Evolutionary conservation across 2,888 invertebrate genomes (phyloP).

Genomic region (Sturmia bella): DNA sequence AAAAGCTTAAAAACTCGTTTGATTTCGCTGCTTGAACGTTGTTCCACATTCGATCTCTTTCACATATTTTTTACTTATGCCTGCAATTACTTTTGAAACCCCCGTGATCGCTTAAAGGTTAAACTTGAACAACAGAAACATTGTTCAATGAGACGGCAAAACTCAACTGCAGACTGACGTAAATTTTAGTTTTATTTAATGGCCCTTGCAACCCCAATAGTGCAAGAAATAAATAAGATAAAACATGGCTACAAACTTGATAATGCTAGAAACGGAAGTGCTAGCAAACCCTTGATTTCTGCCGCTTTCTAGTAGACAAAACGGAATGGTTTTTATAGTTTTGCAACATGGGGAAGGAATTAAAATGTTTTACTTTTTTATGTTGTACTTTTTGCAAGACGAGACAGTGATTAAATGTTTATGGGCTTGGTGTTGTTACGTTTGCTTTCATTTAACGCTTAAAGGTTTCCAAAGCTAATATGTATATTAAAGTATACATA

Average conservation of each 20-base stretch:
- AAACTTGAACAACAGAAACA: constrained; percentile 5
- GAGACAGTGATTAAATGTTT: constrained; percentile 45
- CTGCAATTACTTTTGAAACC: background rate
- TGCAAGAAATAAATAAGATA: constrained; percentile 6
- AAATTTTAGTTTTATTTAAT: constrained; percentile 13
- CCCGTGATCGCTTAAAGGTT: background rate
- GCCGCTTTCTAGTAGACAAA: constrained; percentile 19
- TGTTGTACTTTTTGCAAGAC: constrained; percentile 21
- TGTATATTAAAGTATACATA: too few relatives aligned
- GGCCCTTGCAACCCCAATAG: constrained; percentile 45
- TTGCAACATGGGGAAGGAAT: background rate
- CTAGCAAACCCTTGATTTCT: constrained; percentile 34
- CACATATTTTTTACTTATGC: too few relatives aligned
- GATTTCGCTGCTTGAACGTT: too few relatives aligned
- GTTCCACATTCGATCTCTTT: too few relatives aligned
- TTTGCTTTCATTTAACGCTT: background rate
- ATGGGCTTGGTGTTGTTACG: background rate
- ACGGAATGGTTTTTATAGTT: constrained; percentile 7
- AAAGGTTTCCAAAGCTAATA: background rate
- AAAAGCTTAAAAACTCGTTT: too few relatives aligned
- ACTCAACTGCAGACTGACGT: constrained; percentile 24
- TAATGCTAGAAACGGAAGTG: constrained; percentile 48
- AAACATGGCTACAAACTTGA: background rate
- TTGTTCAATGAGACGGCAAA: constrained; percentile 2
- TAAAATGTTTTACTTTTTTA: constrained; percentile 1